Evolutionary conservation across 2,113 vertebrate species (phyloP).

Genomic region (Lanius ludovicianus): DNA sequence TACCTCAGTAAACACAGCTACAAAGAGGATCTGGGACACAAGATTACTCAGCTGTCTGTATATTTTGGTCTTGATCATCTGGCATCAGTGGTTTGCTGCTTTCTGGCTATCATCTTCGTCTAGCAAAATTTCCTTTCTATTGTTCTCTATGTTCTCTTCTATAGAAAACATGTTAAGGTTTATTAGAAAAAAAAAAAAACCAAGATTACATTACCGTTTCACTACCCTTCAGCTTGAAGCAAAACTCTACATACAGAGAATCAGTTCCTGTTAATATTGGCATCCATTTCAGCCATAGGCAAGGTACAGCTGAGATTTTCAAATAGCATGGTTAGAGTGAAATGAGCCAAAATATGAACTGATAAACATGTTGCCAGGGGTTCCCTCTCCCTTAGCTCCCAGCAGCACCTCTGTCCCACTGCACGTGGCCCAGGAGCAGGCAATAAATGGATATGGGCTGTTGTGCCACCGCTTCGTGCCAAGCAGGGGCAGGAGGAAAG

Average conservation of each 20-base stretch:
- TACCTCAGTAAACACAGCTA: not conserved
- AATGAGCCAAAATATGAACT: not conserved
- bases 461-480: accelerated
- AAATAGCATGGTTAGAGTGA: not conserved
- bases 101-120: not conserved
- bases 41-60: not conserved
- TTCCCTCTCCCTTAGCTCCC: not conserved
- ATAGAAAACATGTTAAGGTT: not conserved
- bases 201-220: not conserved
- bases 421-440: not conserved
- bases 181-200: not conserved
- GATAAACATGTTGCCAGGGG: not conserved
- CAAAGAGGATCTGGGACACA: not conserved
- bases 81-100: not conserved
- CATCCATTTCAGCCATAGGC: not conserved
- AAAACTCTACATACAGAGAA: not conserved
- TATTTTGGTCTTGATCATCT: not conserved
- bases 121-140: not conserved
- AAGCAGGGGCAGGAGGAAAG: not conserved
- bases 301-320: not conserved
- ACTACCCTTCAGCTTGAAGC: not conserved
- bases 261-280: not conserved
- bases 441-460: not conserved
- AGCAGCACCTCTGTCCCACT: not conserved
- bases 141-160: not conserved